Conservation (phyloP, 2,888 invertebrate species). For the Temnothorax rugatulus region DNA sequence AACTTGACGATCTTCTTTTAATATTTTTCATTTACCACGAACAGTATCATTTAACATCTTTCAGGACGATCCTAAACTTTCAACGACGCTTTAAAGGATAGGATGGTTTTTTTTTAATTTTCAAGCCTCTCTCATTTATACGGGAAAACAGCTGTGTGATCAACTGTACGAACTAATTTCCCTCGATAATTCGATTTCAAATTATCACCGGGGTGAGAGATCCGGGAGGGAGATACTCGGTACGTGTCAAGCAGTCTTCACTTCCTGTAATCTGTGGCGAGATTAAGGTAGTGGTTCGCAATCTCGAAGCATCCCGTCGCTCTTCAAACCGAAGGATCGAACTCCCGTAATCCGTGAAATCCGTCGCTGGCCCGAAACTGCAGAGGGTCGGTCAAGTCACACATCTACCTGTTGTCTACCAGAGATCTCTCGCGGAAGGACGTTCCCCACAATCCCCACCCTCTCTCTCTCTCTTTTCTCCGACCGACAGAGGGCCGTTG, state of each 20-base stretch:
- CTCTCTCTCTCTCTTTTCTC: constrained; percentile 27
- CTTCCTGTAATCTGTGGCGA: constrained; percentile 12
- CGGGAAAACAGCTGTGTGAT: not conserved
- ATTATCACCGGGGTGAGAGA: not conserved
- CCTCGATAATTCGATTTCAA: not conserved
- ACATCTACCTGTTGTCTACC: not conserved
- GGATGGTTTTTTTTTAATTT: not conserved
- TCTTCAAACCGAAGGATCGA: not conserved
- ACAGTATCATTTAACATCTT: not conserved
- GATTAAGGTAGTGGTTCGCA: not conserved
- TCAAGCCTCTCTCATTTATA: not conserved
- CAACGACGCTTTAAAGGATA: not conserved
- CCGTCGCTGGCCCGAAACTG: not conserved
- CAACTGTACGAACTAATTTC: not conserved
- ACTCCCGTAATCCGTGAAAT: not conserved
- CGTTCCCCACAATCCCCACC: constrained; percentile 2
- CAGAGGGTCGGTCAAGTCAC: not conserved
- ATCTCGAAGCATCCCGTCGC: not conserved
- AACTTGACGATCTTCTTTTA: not conserved
- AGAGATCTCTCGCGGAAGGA: not conserved
- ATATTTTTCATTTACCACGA: not conserved
- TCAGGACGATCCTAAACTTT: not conserved
- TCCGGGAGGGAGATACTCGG: not conserved
- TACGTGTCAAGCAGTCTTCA: not conserved
- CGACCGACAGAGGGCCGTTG: constrained; percentile 44